Evolutionary conservation across 2,113 vertebrate genomes (phyloP), one percentile per base, ranked within the genome.

Genomic region (Microtus oregoni): DNA sequence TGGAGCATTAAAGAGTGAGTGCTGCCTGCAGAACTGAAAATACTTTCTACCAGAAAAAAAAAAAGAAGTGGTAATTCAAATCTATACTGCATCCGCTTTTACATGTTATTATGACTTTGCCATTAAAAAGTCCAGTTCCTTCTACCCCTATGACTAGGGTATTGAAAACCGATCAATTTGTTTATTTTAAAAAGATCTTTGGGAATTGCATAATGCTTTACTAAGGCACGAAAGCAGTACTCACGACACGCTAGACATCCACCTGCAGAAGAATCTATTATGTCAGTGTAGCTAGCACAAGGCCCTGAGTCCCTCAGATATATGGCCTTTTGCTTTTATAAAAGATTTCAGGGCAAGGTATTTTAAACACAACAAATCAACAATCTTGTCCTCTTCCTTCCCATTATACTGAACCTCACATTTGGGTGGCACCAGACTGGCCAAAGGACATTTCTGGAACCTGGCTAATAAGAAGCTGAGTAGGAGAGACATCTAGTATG

Each of bases 21-120:
- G 35, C 76, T 58, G n/a, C 30, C 32, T 90, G 63, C 35, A 94
- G 77, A 97, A 94, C 76, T 91, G 65, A 97, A 95, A 93, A 93
- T 24, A 65, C 17, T 26, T 85, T 76, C 65, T 77, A 38, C 38
- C 41, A 67, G 28, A 75, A 75, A 52, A 73, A 35, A 35, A 35
- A 35, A 68, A 73, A 83, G 32, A 92, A 2, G 32, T 7, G 81
- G n/a, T 70, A 44, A 86, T 41, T 63, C 58, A 91, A 89, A 78
- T 73, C 55, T 44, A 20, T 4, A 52, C 32, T 81, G 3, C 4
- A 32, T 52, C 92, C 44, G 72, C 24, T 85, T 72, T 26, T 83
- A 86, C 22, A 65, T 30, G 1, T 47, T 55, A 85, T 50, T 30
- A 26, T 75, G 55, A 86, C 17, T 92, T 52, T 47, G 58, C 28